phyloP scores from a whole-genome alignment of 1,140 invertebrate genomes.

The Pentalonia nigronervosa region DNA sequence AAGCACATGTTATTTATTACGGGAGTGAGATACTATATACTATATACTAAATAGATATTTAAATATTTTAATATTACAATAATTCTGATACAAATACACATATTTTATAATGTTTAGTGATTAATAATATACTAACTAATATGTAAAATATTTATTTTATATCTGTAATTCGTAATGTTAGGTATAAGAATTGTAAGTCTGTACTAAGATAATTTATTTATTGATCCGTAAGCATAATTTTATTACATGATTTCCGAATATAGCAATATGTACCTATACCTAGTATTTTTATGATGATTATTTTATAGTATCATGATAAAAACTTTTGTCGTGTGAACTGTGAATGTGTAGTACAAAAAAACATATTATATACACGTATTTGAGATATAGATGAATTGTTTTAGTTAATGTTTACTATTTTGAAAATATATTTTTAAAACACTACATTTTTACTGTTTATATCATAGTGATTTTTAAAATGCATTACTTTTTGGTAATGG shows the following conservation, averaged over 20 bases:
- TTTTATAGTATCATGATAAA: background rate
- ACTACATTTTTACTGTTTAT: background rate
- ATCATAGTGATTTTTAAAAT: background rate
- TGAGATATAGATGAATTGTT: background rate
- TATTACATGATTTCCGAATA: background rate
- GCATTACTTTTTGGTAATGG: background rate
- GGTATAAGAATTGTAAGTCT: background rate
- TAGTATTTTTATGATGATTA: background rate
- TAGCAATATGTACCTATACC: background rate
- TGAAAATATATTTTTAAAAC: background rate
- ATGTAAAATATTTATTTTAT: background rate
- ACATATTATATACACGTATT: too few relatives aligned
- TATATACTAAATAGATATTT: too few relatives aligned
- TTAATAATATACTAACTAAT: background rate
- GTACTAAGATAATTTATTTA: too few relatives aligned
- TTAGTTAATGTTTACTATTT: background rate
- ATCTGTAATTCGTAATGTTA: background rate
- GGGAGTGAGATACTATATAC: background rate
- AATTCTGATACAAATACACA: too few relatives aligned
- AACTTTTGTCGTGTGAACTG: too few relatives aligned
- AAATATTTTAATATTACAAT: background rate
- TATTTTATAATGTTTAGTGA: too few relatives aligned
- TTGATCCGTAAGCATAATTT: too few relatives aligned
- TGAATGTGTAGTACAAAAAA: too few relatives aligned
- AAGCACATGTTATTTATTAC: background rate